phyloP scores from a whole-genome alignment of 2,888 invertebrate species.

The Matsumyia berberina region DNA sequence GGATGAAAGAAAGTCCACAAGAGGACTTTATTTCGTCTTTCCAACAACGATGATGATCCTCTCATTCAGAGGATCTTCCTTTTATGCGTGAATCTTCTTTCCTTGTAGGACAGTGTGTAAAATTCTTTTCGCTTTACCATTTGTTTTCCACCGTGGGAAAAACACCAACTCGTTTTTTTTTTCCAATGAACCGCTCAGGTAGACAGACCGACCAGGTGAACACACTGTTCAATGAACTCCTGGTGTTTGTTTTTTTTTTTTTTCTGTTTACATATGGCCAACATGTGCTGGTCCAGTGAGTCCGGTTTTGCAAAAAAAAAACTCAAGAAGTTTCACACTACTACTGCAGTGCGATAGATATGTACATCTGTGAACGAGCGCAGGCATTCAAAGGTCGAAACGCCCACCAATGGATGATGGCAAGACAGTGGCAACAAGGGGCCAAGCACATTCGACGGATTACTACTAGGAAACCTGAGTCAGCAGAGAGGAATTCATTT shows the following conservation, averaged over 20 bases:
- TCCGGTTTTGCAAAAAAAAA: slow-evolving; percentile 24
- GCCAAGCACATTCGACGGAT: slow-evolving; percentile 8
- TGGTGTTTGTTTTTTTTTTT: background rate
- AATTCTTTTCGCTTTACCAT: slow-evolving; percentile 14
- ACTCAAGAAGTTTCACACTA: background rate
- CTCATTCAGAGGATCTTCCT: slow-evolving; percentile 22
- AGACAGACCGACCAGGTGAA: background rate
- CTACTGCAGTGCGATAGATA: no score
- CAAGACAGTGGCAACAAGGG: slow-evolving; percentile 6
- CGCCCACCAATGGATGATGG: slow-evolving; percentile 15
- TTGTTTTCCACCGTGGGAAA: slow-evolving; percentile 48
- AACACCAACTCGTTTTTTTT: slow-evolving; percentile 39
- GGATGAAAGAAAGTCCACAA: slow-evolving; percentile 23
- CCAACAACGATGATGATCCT: background rate
- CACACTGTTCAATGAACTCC: slow-evolving; percentile 20
- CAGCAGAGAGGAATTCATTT: slow-evolving; percentile 41
- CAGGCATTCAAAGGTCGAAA: slow-evolving; percentile 33
- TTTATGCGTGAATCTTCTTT: slow-evolving; percentile 4
- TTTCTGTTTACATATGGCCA: slow-evolving; percentile 6
- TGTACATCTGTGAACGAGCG: slow-evolving; percentile 16
- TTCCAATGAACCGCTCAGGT: slow-evolving; percentile 46
- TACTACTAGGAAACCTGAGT: slow-evolving; percentile 53
- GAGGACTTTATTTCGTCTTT: slow-evolving; percentile 7
- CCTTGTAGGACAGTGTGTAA: slow-evolving; percentile 48
- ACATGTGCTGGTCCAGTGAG: no score